A percentile compares a stretch with the other conserved stretches of the same genome.
Evolutionary conservation across 2,113 vertebrate species (phyloP).

Genomic region (Peromyscus polionotus): DNA sequence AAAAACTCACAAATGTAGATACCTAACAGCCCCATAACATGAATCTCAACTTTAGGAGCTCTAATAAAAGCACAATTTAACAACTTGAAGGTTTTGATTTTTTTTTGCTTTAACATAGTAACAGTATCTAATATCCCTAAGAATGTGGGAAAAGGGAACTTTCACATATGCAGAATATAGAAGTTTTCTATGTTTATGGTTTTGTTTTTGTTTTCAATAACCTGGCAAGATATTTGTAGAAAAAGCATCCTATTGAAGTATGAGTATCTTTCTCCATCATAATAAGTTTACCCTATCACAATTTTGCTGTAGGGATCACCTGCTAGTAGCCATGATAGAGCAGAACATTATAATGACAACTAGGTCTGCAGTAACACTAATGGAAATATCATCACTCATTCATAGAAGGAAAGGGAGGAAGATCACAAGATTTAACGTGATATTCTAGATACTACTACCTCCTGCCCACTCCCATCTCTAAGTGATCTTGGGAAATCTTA

Average conservation of each 20-base stretch:
- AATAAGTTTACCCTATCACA: neutral
- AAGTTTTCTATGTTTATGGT: neutral
- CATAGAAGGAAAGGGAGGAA: neutral
- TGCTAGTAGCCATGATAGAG: neutral
- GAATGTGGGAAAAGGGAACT: neutral
- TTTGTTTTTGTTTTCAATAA: neutral
- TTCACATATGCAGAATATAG: neutral
- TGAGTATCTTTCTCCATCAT: neutral
- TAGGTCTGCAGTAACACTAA: neutral
- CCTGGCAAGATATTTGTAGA: neutral
- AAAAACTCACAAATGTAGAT: neutral
- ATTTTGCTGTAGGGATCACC: neutral
- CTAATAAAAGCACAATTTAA: neutral
- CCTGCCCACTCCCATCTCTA: neutral
- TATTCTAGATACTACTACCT: neutral
- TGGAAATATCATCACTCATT: neutral
- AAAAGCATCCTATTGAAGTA: neutral
- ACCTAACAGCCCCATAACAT: neutral
- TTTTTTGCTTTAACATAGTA: neutral
- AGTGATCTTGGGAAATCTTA: neutral
- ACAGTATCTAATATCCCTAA: neutral
- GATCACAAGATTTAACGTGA: neutral
- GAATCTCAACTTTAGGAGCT: neutral
- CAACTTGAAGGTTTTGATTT: neutral
- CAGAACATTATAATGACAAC: neutral